Percentiles rank a stretch among this genome's conserved stretches.
Evolutionary conservation across 2,888 invertebrate species (phyloP).

Genomic region (Lymantria monacha): DNA sequence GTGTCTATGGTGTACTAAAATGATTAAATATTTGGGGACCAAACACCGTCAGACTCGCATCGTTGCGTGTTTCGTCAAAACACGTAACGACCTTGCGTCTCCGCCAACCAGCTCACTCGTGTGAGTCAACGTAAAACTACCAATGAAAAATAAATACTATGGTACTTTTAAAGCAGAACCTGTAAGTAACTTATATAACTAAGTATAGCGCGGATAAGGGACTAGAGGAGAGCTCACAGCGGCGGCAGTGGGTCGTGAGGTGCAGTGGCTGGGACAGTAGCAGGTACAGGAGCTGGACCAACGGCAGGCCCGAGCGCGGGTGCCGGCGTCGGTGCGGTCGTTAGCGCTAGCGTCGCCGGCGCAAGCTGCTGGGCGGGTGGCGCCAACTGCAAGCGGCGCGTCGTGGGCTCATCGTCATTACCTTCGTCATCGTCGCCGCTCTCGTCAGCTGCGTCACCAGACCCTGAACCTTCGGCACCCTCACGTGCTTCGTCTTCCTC

Average conservation of each 20-base stretch:
- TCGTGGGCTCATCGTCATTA: constrained; percentile 30
- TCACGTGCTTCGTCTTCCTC: constrained; percentile 69
- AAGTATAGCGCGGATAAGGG: constrained; percentile 14
- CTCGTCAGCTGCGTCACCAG: constrained; percentile 52
- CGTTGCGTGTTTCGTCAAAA: not conserved
- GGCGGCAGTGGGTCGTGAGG: constrained; percentile 34
- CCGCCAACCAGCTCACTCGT: constrained; percentile 3
- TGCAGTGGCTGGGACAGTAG: constrained; percentile 17
- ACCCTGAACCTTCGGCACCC: constrained; percentile 48
- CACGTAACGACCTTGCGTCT: not conserved
- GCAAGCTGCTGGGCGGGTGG: constrained; percentile 11
- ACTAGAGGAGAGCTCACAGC: constrained; percentile 42
- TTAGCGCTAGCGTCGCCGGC: constrained; percentile 13
- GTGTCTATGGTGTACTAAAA: constrained; percentile 18
- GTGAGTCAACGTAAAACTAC: constrained; percentile 16
- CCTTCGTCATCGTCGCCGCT: constrained; percentile 48
- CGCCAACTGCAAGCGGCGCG: constrained; percentile 36
- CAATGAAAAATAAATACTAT: constrained; percentile 65
- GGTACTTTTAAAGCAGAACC: constrained; percentile 71
- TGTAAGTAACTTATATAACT: constrained; percentile 58
- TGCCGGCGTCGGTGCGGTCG: constrained; percentile 11
- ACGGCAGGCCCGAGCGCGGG: constrained; percentile 15
- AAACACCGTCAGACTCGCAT: constrained; percentile 10
- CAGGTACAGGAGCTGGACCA: constrained; percentile 20
- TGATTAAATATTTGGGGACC: constrained; percentile 28